These are phyloP conservation scores for Vollenhovia emeryi DNA, from an alignment of 1,140 invertebrate genomes.

Conservation along the genomic window DNA sequence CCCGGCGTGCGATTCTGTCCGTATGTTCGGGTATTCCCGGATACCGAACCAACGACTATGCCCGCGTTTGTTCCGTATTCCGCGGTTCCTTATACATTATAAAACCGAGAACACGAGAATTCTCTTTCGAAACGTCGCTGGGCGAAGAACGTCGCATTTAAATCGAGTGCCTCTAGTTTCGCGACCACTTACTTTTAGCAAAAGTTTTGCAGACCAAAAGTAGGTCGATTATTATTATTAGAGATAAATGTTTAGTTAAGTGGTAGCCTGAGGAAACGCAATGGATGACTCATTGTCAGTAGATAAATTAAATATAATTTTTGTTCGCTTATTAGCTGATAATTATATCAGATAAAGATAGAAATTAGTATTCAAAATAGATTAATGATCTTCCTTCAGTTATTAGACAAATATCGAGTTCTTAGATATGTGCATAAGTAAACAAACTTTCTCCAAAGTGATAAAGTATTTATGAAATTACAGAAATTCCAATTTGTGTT, in stretches of 20 bases:
- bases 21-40: slow-evolving; percentile 11
- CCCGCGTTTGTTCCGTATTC: slow-evolving; percentile 43
- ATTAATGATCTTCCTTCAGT: background rate
- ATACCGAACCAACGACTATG: background rate
- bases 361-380: background rate
- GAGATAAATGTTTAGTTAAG: background rate
- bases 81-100: slow-evolving; percentile 47
- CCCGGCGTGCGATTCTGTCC: slow-evolving; percentile 8
- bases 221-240: slow-evolving; percentile 12
- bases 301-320: background rate
- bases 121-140: slow-evolving; percentile 13
- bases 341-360: background rate
- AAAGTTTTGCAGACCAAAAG: background rate
- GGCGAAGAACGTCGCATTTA: slow-evolving; percentile 14
- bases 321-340: background rate
- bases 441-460: background rate
- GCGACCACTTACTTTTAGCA: background rate
- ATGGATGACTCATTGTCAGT: background rate
- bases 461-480: background rate
- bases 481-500: background rate
- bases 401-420: background rate
- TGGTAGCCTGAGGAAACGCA: too few relatives aligned
- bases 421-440: background rate
- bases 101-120: slow-evolving; percentile 40
- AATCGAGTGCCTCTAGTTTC: slow-evolving; percentile 26